Evolutionary conservation across 2,888 invertebrate genomes (phyloP), one percentile per base, ranked within the genome.

Genomic region (Eugnorisma glareosa): DNA sequence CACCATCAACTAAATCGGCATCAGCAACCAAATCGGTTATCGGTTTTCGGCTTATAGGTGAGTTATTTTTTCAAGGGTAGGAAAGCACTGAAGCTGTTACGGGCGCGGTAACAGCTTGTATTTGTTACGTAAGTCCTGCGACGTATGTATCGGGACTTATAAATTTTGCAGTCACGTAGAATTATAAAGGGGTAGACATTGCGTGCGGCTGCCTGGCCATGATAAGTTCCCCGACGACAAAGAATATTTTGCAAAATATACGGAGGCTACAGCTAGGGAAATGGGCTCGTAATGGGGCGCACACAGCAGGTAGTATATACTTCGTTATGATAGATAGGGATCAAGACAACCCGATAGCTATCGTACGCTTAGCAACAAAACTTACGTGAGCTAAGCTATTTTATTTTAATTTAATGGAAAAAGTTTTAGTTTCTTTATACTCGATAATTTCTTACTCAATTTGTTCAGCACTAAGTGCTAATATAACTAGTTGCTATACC

Each of bases 151-250:
- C 76, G 86, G 84, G 85, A 90, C 90, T 93, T 91, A 91, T 91
- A 91, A 90, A 92, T 91, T 91, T 90, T 85, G 86, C 80, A 89
- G 88, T 87, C 85, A 87, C 86, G 85, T 88, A 84, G 89, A 89
- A 86, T 89, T 88, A 88, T 85, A 89, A 87, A 84, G 83, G 85
- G 88, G 87, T 90, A 90, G 93, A 91, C 88, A 86, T 93, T 94
- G 94, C 94, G 94, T 94, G 93, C 90, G 88, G 86, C 90, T 90
- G 89, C 83, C 86, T 89, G 84, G 84, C 84, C 82, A 86, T 92
- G 92, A 93, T 93, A 94, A 93, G 92, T 92, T 89, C 85, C 88
- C 86, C 84, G 91, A 92, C 90, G 89, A 89, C 92, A 89, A 88
- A 88, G 85, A 89, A 92, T 92, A 91, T 92, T 93, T 93, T 86